Conservation (phyloP, 2,113 vertebrate species). For the Thomomys bottae region DNA sequence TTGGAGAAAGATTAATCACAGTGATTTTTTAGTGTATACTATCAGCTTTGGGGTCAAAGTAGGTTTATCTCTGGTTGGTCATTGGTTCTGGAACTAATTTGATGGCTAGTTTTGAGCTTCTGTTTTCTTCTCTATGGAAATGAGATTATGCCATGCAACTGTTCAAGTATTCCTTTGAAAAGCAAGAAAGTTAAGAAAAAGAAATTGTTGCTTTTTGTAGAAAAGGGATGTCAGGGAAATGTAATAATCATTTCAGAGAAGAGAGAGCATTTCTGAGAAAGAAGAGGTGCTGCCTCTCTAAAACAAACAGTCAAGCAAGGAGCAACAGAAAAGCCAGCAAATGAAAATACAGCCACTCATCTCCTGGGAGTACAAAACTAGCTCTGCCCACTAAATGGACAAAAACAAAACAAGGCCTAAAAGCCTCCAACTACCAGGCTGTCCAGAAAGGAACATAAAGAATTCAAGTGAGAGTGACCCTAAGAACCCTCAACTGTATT, state of each 20-base stretch:
- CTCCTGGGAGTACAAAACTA: conserved; percentile 52
- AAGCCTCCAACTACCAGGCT: conserved; percentile 56
- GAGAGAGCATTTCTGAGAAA: conserved; percentile 53
- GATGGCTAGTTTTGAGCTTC: background rate
- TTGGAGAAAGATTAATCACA: conserved; percentile 22
- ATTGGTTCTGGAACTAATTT: background rate
- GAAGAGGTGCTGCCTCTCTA: conserved; percentile 39
- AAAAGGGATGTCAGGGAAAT: conserved; percentile 20
- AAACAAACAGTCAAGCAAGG: conserved; percentile 66
- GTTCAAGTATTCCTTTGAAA: conserved; percentile 42
- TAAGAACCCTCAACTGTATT: conserved; percentile 73
- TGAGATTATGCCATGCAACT: background rate
- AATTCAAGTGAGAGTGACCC: conserved; percentile 53
- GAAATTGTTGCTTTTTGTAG: background rate
- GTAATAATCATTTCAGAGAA: conserved; percentile 30
- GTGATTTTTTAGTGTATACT: background rate
- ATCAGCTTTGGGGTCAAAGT: background rate
- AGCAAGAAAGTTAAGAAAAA: background rate
- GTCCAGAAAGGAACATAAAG: conserved; percentile 63
- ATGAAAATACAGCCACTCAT: conserved; percentile 36
- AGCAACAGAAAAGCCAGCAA: conserved; percentile 55
- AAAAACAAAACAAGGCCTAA: conserved; percentile 60
- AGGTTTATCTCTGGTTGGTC: background rate
- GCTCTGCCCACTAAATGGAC: conserved; percentile 54
- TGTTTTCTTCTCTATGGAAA: background rate